Percentiles rank a stretch among this genome's conserved stretches.
These are phyloP conservation scores for Podarcis raffonei DNA, from an alignment of 2,113 vertebrate species.

Conservation along the genomic window DNA sequence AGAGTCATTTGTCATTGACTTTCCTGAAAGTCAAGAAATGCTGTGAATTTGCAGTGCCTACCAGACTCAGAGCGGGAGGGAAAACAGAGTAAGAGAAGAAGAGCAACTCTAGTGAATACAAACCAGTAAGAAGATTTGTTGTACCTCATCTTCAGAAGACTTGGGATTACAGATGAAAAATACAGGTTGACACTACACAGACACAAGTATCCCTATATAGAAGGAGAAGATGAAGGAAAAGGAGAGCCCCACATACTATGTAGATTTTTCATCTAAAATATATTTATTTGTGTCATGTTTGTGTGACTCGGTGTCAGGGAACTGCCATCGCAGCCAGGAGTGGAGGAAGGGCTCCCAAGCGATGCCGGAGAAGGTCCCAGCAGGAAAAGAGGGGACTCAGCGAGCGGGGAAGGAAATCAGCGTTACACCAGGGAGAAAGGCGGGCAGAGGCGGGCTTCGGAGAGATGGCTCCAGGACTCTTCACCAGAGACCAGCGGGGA, in stretches of 20 bases:
- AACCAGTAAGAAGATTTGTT: background rate
- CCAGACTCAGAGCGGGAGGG: background rate
- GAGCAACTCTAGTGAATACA: background rate
- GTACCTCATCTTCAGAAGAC: background rate
- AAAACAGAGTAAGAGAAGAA: background rate
- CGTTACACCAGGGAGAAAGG: too few relatives aligned
- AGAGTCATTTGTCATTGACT: background rate
- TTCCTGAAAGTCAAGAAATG: background rate
- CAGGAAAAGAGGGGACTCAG: too few relatives aligned
- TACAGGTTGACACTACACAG: too few relatives aligned
- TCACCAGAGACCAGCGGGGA: too few relatives aligned
- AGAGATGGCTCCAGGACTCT: too few relatives aligned
- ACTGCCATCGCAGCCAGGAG: too few relatives aligned
- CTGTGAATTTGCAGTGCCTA: background rate
- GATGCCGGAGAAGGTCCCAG: too few relatives aligned
- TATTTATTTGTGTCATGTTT: background rate
- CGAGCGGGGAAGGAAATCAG: too few relatives aligned
- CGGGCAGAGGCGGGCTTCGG: too few relatives aligned
- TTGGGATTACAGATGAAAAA: background rate
- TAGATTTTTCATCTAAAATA: background rate
- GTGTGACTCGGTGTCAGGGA: background rate
- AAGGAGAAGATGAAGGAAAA: background rate
- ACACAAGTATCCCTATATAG: too few relatives aligned
- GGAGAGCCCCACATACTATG: background rate
- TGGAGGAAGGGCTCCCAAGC: too few relatives aligned